phyloP scores from a whole-genome alignment of 1,140 invertebrate species.

The Saccostrea echinata region DNA sequence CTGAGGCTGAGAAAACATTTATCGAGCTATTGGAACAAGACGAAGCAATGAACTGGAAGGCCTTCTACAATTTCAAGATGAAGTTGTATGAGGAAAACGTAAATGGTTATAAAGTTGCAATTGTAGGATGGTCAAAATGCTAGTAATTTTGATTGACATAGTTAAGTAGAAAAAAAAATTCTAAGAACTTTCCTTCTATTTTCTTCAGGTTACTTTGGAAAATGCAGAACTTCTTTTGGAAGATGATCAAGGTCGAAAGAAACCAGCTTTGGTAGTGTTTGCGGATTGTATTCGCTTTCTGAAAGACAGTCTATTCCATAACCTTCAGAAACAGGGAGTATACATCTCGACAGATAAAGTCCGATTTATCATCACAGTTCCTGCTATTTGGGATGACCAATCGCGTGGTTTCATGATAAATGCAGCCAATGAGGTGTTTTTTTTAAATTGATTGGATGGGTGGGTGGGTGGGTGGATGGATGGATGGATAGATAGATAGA shows the following conservation, averaged over 20 bases:
- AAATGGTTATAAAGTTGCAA: neutral
- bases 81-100: neutral
- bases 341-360: neutral
- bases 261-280: neutral
- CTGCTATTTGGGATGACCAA: neutral
- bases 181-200: too few species aligned
- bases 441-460: too few species aligned
- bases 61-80: conserved; percentile 22
- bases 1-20: neutral
- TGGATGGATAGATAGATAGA: too few species aligned
- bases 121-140: too few species aligned
- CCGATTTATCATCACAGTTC: neutral
- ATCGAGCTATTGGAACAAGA: neutral
- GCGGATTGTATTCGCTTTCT: neutral
- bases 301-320: neutral
- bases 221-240: neutral
- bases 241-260: neutral
- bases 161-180: too few species aligned
- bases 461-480: too few species aligned
- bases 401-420: neutral
- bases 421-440: neutral
- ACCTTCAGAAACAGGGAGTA: neutral
- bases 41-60: neutral
- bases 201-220: too few species aligned
- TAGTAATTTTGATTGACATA: too few species aligned